phyloP scores from a whole-genome alignment of 2,797 vertebrate genomes.

The Epinephelus coioides region DNA sequence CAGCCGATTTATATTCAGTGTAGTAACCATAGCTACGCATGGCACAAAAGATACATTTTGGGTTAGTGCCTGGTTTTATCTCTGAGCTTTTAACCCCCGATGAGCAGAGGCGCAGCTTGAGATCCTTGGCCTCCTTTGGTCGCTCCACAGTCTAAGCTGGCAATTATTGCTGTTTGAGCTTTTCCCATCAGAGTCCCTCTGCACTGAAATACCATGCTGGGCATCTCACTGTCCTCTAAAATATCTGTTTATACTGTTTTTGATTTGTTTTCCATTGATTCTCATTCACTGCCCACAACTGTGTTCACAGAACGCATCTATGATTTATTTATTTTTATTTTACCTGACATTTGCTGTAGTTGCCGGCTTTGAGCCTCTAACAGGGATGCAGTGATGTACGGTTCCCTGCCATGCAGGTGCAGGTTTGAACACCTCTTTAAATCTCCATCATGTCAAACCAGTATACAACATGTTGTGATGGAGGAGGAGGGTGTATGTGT shows the following conservation, averaged over 20 bases:
- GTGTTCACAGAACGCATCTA: too few relatives aligned
- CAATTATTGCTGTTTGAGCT: constrained; percentile 27
- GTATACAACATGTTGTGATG: constrained; percentile 11
- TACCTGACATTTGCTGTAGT: not conserved
- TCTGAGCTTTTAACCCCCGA: constrained; percentile 52
- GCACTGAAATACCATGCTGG: constrained; percentile 4
- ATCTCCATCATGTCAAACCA: constrained; percentile 35
- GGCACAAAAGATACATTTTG: constrained; percentile 57
- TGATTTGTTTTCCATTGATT: not conserved
- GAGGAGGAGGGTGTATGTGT: not conserved
- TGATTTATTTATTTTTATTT: not conserved
- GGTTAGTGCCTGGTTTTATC: constrained; percentile 49
- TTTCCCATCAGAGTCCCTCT: constrained; percentile 8
- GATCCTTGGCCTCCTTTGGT: constrained; percentile 35
- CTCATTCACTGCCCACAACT: not conserved
- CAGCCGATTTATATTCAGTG: constrained; percentile 40
- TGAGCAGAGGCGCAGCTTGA: constrained; percentile 52
- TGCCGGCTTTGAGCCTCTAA: constrained; percentile 1
- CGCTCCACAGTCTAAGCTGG: constrained; percentile 15
- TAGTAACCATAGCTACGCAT: constrained; percentile 50
- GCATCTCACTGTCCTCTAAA: constrained; percentile 5
- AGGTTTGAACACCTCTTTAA: constrained; percentile 40
- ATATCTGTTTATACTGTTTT: not conserved
- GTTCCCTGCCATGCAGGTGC: constrained; percentile 25
- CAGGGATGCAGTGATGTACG: constrained; percentile 25